A percentile compares a stretch with the other conserved stretches of the same genome.
These are phyloP conservation scores for Ormia ochracea DNA, from an alignment of 2,888 invertebrate genomes.

Conservation along the genomic window DNA sequence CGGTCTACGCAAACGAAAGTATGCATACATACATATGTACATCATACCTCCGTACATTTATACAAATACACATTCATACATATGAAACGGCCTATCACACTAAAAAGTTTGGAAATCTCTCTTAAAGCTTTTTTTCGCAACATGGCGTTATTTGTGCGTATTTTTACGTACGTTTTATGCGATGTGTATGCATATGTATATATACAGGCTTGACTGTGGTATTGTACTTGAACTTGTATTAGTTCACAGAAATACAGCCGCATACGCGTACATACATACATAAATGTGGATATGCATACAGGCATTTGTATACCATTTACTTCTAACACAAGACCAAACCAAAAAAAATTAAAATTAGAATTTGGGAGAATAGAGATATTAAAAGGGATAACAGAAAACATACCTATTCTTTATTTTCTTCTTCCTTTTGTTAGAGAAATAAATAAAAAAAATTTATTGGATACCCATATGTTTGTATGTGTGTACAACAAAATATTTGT, in stretches of 20 bases:
- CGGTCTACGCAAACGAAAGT: too few species aligned
- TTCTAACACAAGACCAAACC: conserved; percentile 10
- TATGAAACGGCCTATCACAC: background rate
- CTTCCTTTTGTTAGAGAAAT: conserved; percentile 33
- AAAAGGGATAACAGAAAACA: conserved; percentile 3
- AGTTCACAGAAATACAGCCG: conserved; percentile 27
- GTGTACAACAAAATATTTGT: background rate
- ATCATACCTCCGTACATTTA: too few species aligned
- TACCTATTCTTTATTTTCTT: background rate
- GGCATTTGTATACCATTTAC: too few species aligned
- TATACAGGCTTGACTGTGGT: background rate
- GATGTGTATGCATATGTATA: background rate
- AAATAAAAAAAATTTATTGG: conserved; percentile 1
- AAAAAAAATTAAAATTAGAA: conserved; percentile 28
- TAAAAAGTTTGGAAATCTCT: background rate
- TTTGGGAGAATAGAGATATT: conserved; percentile 22
- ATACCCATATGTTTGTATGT: background rate
- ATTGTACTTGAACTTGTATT: conserved; percentile 51
- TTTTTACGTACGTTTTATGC: background rate
- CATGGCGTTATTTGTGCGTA: conserved; percentile 45
- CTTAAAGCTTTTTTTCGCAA: conserved; percentile 23
- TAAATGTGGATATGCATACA: too few species aligned
- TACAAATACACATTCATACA: too few species aligned
- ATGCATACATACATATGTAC: too few species aligned
- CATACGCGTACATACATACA: too few species aligned